Evolutionary conservation across 2,797 vertebrate species (phyloP).

Genomic region (Lates japonicus): DNA sequence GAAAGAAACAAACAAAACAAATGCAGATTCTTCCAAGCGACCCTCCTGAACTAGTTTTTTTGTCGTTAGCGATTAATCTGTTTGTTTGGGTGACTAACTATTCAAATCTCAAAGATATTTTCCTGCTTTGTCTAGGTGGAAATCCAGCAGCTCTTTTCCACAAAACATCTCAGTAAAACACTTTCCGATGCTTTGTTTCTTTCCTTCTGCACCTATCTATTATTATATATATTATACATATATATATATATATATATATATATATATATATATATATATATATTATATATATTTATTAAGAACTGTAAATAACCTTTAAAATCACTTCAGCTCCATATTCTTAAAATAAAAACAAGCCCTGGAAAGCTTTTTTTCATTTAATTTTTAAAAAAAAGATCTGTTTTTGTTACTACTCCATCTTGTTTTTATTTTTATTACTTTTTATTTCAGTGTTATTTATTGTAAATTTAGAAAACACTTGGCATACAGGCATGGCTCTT

Average conservation of each 20-base stretch:
- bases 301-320: neutral
- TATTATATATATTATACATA: no score
- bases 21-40: no score
- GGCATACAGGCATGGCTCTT: neutral
- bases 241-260: no score
- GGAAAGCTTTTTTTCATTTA: neutral
- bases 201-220: neutral
- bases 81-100: neutral
- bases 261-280: no score
- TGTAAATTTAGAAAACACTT: neutral
- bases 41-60: no score
- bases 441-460: neutral
- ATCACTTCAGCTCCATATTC: neutral
- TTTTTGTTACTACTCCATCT: neutral
- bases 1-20: no score
- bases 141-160: neutral
- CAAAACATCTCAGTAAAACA: neutral
- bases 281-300: neutral
- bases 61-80: conserved; percentile 3
- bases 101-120: neutral
- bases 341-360: neutral
- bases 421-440: neutral
- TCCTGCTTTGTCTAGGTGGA: neutral
- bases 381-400: neutral
- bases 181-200: neutral